A percentile compares a stretch with the other conserved stretches of the same genome.
Conservation (phyloP, 2,113 vertebrate species). For the Scomber scombrus region DNA sequence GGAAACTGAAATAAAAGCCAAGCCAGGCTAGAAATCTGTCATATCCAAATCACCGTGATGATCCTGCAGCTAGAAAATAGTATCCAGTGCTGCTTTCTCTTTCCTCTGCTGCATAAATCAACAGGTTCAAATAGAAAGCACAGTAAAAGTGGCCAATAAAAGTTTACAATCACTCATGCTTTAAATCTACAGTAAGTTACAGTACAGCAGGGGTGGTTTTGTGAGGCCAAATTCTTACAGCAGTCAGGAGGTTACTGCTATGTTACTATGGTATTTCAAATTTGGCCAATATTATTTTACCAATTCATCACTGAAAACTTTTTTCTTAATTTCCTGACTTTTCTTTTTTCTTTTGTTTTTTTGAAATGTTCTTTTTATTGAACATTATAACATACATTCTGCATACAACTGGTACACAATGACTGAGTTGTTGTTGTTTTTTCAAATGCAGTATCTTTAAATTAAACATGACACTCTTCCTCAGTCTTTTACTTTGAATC, state of each 20-base stretch:
- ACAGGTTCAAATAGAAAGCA: not conserved
- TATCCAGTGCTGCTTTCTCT: not conserved
- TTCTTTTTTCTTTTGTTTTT: too few species aligned
- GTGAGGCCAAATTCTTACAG: not conserved
- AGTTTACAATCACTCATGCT: not conserved
- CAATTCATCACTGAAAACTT: too few species aligned
- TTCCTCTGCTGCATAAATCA: constrained; percentile 1
- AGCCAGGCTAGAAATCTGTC: constrained; percentile 27
- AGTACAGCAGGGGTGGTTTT: not conserved
- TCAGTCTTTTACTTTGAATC: too few species aligned
- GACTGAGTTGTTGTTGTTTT: too few species aligned
- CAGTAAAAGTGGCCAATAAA: constrained; percentile 8
- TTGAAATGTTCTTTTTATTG: too few species aligned
- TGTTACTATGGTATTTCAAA: not conserved
- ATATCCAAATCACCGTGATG: constrained; percentile 10
- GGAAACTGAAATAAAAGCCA: constrained; percentile 48
- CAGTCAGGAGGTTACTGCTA: not conserved
- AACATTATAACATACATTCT: too few species aligned
- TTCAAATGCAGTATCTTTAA: too few species aligned
- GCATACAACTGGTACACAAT: too few species aligned
- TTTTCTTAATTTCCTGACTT: too few species aligned
- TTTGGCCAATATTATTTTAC: too few species aligned
- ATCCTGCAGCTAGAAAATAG: constrained; percentile 8
- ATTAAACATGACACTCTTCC: too few species aligned
- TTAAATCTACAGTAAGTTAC: not conserved